A percentile compares a stretch with the other conserved stretches of the same genome.
phyloP scores from a whole-genome alignment of 1,140 invertebrate species.

The Telenomus remus region DNA sequence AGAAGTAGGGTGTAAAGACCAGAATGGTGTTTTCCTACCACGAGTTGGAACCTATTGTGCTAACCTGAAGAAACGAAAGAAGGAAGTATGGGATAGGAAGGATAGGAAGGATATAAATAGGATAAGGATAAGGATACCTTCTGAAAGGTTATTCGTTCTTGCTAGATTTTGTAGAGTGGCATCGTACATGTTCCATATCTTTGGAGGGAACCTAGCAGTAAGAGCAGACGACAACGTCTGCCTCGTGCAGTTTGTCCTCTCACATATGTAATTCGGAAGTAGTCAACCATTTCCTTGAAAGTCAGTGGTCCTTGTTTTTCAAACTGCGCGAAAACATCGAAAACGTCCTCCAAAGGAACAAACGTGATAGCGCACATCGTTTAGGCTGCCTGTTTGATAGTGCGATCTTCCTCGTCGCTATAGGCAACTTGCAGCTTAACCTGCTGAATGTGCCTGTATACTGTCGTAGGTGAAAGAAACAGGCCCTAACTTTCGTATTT shows the following conservation, averaged over 20 bases:
- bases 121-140: too few relatives aligned
- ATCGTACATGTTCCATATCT: background rate
- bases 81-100: too few relatives aligned
- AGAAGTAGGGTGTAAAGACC: too few relatives aligned
- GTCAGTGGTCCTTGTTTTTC: background rate
- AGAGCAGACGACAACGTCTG: background rate
- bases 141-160: too few relatives aligned
- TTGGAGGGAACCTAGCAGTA: background rate
- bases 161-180: background rate
- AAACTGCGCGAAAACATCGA: background rate
- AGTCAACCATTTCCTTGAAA: background rate
- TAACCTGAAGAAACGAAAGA: too few relatives aligned
- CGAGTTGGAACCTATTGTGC: too few relatives aligned
- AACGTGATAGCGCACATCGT: slow-evolving; percentile 1
- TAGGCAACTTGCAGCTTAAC: background rate
- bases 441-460: background rate
- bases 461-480: background rate
- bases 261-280: background rate
- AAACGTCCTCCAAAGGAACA: background rate
- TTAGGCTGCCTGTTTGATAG: slow-evolving; percentile 4
- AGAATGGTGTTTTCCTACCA: too few relatives aligned
- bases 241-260: background rate
- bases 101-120: too few relatives aligned
- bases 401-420: background rate
- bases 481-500: background rate